phyloP scores from a whole-genome alignment of 2,797 vertebrate genomes.

The Enteromius paludinosus region DNA sequence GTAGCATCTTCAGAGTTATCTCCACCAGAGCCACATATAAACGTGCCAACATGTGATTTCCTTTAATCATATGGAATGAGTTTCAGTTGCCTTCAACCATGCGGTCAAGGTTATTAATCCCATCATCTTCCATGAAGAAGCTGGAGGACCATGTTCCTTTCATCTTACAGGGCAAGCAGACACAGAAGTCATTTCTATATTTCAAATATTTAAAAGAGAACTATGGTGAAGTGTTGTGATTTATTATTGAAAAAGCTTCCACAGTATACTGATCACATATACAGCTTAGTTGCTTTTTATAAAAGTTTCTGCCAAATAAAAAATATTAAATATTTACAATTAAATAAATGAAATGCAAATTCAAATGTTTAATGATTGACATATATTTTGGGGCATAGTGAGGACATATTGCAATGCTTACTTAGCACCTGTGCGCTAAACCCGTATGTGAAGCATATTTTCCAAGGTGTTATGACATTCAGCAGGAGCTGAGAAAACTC shows the following conservation, averaged over 20 bases:
- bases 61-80: slow-evolving; percentile 33
- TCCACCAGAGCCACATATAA: neutral
- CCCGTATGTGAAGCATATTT: slow-evolving; percentile 70
- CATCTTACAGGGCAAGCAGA: slow-evolving; percentile 13
- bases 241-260: neutral
- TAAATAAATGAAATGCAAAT: neutral
- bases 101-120: slow-evolving; percentile 27
- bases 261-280: neutral
- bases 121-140: slow-evolving; percentile 2
- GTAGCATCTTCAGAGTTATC: slow-evolving; percentile 37
- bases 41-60: neutral
- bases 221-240: neutral
- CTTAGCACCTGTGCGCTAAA: slow-evolving; percentile 61
- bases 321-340: neutral
- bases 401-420: slow-evolving; percentile 47
- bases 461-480: slow-evolving; percentile 68
- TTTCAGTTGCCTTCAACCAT: slow-evolving; percentile 29
- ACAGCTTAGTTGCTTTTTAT: neutral
- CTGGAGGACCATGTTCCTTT: slow-evolving; percentile 22
- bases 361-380: neutral
- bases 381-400: neutral
- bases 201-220: neutral
- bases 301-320: neutral
- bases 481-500: slow-evolving; percentile 62
- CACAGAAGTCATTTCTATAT: neutral